These are phyloP conservation scores for Tortricodes alternella DNA, from an alignment of 2,888 invertebrate species.

Conservation along the genomic window DNA sequence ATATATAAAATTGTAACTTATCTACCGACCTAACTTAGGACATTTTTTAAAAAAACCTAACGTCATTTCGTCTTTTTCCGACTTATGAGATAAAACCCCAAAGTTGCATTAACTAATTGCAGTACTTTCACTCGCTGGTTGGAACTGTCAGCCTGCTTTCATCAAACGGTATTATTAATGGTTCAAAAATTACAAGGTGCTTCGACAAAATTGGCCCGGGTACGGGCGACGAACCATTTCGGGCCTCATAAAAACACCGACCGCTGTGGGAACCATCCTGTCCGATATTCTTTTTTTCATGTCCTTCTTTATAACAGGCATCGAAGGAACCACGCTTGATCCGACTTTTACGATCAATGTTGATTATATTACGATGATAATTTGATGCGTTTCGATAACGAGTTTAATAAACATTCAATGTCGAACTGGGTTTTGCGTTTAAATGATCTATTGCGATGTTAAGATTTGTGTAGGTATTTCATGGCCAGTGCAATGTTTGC, in stretches of 20 bases:
- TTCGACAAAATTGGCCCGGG: slow-evolving; percentile 63
- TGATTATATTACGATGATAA: slow-evolving; percentile 51
- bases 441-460: too few species aligned
- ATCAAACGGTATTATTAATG: slow-evolving; percentile 68
- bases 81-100: background rate
- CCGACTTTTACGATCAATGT: slow-evolving; percentile 52
- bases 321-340: slow-evolving; percentile 55
- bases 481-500: too few species aligned
- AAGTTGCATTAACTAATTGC: slow-evolving; percentile 19
- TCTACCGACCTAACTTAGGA: too few species aligned
- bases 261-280: slow-evolving; percentile 73
- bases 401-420: background rate
- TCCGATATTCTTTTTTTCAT: slow-evolving; percentile 48
- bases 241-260: slow-evolving; percentile 53
- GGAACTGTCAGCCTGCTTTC: slow-evolving; percentile 61
- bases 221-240: slow-evolving; percentile 53
- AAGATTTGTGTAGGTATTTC: too few species aligned
- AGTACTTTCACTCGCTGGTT: slow-evolving; percentile 52
- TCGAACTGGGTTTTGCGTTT: background rate
- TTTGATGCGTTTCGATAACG: slow-evolving; percentile 30
- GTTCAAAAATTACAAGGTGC: slow-evolving; percentile 71
- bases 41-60: background rate
- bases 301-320: slow-evolving; percentile 46
- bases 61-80: background rate
- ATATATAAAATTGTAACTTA: too few species aligned